Percentiles rank a stretch among this genome's conserved stretches.
These are phyloP conservation scores for Passer domesticus DNA, from an alignment of 2,113 vertebrate species.

Conservation along the genomic window DNA sequence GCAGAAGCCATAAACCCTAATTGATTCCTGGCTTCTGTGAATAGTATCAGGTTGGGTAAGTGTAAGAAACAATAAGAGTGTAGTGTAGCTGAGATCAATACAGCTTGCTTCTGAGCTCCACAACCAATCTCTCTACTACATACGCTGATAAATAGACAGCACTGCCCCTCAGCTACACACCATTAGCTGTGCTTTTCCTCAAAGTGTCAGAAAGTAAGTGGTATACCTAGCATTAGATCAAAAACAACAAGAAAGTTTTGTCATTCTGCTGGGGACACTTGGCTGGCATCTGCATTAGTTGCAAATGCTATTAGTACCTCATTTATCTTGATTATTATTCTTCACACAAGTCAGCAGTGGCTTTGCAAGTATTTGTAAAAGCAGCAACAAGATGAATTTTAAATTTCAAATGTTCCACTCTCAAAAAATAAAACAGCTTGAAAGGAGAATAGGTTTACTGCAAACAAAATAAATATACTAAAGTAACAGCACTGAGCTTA, in stretches of 20 bases:
- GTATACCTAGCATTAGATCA: neutral
- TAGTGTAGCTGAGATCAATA: constrained; percentile 59
- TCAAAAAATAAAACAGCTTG: constrained; percentile 26
- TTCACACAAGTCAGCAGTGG: neutral
- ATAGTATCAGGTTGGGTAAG: neutral
- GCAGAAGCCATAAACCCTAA: constrained; percentile 34
- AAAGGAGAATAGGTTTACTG: constrained; percentile 26
- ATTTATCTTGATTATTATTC: constrained; percentile 24
- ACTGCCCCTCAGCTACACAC: neutral
- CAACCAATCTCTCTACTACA: neutral
- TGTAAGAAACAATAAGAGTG: constrained; percentile 37
- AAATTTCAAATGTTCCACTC: neutral
- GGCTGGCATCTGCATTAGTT: neutral
- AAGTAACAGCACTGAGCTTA: neutral
- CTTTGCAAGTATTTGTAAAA: constrained; percentile 9
- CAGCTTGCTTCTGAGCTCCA: constrained; percentile 1
- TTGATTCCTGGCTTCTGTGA: neutral
- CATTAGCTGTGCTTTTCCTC: neutral
- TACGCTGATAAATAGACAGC: neutral
- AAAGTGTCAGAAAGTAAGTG: neutral
- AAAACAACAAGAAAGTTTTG: neutral
- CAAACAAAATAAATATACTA: constrained; percentile 19
- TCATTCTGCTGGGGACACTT: neutral
- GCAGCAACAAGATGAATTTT: neutral
- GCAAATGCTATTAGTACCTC: neutral